Evolutionary conservation across 2,888 invertebrate species (phyloP).

Genomic region (Alloscopus bannaensis): DNA sequence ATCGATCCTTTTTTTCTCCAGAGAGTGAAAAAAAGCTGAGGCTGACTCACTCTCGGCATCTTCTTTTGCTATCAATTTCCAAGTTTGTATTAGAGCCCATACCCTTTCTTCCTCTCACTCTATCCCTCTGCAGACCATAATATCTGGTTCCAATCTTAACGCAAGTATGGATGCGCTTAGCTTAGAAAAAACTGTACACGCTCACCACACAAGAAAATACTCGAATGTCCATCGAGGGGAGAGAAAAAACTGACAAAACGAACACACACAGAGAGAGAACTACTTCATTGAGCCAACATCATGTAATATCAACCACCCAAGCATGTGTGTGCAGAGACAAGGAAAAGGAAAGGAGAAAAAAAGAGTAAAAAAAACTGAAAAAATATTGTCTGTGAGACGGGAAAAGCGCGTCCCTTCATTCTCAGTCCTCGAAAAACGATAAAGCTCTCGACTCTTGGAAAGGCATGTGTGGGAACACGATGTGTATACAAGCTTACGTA

Average conservation of each 20-base stretch:
- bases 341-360: conserved; percentile 32
- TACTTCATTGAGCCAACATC: conserved; percentile 24
- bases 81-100: conserved; percentile 25
- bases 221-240: background rate
- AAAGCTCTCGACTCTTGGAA: too few species aligned
- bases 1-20: conserved; percentile 1
- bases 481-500: too few species aligned
- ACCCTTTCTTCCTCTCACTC: too few species aligned
- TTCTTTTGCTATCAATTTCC: conserved; percentile 16
- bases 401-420: conserved; percentile 25
- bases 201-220: too few species aligned
- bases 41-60: background rate
- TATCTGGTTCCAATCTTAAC: too few species aligned
- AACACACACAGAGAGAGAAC: background rate
- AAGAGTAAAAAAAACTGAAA: conserved; percentile 20
- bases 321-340: too few species aligned
- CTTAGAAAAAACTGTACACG: too few species aligned
- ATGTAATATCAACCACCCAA: conserved; percentile 41
- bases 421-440: conserved; percentile 34
- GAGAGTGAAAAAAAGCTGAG: background rate
- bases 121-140: too few species aligned
- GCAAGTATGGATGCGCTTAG: too few species aligned
- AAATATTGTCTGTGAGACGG: background rate
- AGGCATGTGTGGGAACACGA: too few species aligned
- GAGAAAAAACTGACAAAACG: background rate